Evolutionary conservation across 2,888 invertebrate species (phyloP), one percentile per base, ranked within the genome.

Genomic region (Pardosa pseudoannulata): DNA sequence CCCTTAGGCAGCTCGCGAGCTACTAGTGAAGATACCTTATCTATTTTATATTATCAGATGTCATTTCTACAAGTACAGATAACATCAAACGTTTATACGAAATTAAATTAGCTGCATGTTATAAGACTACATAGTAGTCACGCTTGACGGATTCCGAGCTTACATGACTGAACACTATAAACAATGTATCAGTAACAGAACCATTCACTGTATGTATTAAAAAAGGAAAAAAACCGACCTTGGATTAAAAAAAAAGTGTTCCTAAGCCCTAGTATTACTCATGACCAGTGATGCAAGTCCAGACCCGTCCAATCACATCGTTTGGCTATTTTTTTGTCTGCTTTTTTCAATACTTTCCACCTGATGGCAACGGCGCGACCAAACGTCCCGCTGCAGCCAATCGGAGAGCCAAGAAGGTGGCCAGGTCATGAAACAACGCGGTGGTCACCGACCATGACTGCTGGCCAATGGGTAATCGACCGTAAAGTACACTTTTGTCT

Each of bases 351-450:
- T 23, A 36, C 28, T 70, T 79, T 62, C 64, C 74, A 81, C 70
- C 81, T 81, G 74, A 74, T 81, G 74, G 75, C 62, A 81, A 64
- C 62, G 32, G 68, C 56, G 70, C 50, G 74, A 56, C 68, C 82
- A 82, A 82, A 75, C 46, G 82, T 76, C 82, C 75, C 71, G 41
- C 62, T 36, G 71, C 76, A 46, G 46, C 71, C 71, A 81, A 81
- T 81, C 74, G 68, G 74, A 75, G 73, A 70, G 64, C 50, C 31
- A 70, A 76, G 76, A 50, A 82, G 65, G 75, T 82, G 56, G 82
- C 76, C 71, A 80, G 80, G 67, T 73, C 80, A 76, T 56, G 82
- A 56, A 75, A 75, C 39, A 76, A 65, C 65, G 46, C 71, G 41
- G 76, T 65, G 74, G 29, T 68, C 68, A 68, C n/a, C 28, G 70